Percentiles rank a stretch among this genome's conserved stretches.
phyloP scores from a whole-genome alignment of 2,888 invertebrate genomes.

The Tholera decimalis region DNA sequence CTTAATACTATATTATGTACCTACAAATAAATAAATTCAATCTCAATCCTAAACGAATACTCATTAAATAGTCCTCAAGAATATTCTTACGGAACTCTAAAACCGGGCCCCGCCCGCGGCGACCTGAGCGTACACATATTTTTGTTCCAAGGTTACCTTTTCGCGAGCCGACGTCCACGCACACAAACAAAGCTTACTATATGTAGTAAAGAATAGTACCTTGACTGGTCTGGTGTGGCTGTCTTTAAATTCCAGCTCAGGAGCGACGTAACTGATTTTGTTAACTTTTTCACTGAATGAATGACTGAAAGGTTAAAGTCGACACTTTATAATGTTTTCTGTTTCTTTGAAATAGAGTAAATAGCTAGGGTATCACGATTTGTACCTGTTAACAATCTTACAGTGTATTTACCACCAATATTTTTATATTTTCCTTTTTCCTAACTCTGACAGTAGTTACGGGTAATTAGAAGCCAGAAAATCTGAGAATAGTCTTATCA shows the following conservation, averaged over 20 bases:
- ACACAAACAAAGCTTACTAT: conserved; percentile 12
- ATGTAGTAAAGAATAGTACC: conserved; percentile 17
- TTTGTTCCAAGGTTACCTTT: conserved; percentile 79
- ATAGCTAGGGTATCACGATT: not conserved
- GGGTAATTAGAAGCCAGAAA: no score
- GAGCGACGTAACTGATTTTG: not conserved
- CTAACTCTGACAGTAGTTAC: no score
- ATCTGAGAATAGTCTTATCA: no score
- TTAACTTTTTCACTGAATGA: not conserved
- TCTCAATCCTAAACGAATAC: conserved; percentile 36
- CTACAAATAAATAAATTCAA: not conserved
- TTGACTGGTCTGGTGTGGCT: conserved; percentile 14
- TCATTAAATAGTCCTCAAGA: conserved; percentile 21
- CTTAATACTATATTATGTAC: no score
- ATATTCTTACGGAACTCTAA: conserved; percentile 37
- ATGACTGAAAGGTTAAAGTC: not conserved
- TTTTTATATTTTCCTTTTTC: no score
- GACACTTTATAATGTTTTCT: not conserved
- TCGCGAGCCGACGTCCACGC: conserved; percentile 67
- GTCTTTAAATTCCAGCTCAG: not conserved
- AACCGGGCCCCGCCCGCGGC: conserved; percentile 57
- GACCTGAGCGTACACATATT: conserved; percentile 71
- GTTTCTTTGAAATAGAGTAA: not conserved
- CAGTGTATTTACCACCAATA: not conserved
- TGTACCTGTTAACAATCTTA: not conserved